phyloP scores from a whole-genome alignment of 2,797 vertebrate species.

The Halcyon smyrnensis region DNA sequence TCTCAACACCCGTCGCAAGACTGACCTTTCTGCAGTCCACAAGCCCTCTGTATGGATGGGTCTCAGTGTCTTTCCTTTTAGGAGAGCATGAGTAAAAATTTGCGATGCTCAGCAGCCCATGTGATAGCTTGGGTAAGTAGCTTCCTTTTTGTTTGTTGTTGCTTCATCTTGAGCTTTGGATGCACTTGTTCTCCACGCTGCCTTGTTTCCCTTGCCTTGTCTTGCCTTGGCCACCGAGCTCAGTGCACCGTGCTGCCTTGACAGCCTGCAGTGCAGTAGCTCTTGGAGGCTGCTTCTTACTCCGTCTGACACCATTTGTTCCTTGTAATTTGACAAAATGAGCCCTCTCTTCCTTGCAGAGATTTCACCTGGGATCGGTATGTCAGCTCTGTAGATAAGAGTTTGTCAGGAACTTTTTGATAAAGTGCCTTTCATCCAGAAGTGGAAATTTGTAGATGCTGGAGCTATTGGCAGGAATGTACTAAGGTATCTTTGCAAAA shows the following conservation, averaged over 20 bases:
- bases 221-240: neutral
- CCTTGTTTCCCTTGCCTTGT: neutral
- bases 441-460: neutral
- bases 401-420: constrained; percentile 26
- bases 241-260: neutral
- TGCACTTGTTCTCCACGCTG: neutral
- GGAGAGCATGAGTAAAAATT: neutral
- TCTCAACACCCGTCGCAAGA: neutral
- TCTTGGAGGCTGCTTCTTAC: neutral
- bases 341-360: neutral
- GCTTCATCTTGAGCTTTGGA: neutral
- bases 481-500: constrained; percentile 6
- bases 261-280: neutral
- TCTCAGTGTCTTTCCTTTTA: neutral
- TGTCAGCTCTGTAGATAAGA: neutral
- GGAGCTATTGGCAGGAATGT: neutral
- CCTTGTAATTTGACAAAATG: neutral
- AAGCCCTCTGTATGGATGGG: neutral
- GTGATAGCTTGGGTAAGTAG: neutral
- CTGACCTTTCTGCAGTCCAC: neutral
- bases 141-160: neutral
- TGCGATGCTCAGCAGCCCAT: rapidly evolving
- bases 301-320: neutral
- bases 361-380: neutral
- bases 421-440: constrained; percentile 5